Conservation (phyloP, 1,140 invertebrate species). For the Anoplophora glabripennis region DNA sequence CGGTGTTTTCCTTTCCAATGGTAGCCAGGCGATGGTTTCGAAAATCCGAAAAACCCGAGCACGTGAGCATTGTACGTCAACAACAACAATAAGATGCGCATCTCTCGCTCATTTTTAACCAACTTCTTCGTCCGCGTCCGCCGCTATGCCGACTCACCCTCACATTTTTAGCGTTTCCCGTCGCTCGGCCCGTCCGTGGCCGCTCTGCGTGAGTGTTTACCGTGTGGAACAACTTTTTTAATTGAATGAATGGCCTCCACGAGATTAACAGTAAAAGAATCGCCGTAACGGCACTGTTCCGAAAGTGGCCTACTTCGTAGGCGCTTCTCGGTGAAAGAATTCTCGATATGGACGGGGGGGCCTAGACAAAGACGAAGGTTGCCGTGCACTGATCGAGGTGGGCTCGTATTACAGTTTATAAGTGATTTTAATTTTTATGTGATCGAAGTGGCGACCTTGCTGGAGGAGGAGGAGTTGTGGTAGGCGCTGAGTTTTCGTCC, state of each 20-base stretch:
- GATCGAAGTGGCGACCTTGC: too few relatives aligned
- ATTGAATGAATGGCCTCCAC: neutral
- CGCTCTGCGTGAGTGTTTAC: neutral
- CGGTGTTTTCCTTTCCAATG: neutral
- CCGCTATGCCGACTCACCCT: neutral
- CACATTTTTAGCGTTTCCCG: slow-evolving; percentile 8
- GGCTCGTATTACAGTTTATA: too few relatives aligned
- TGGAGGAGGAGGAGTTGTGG: too few relatives aligned
- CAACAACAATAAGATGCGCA: slow-evolving; percentile 12
- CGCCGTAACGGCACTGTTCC: slow-evolving; percentile 19
- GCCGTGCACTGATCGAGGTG: too few relatives aligned
- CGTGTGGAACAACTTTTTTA: slow-evolving; percentile 3
- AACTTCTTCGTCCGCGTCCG: neutral
- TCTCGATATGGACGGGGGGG: too few relatives aligned
- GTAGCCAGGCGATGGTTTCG: neutral
- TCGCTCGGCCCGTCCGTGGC: neutral
- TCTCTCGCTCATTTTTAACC: slow-evolving; percentile 6
- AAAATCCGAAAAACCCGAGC: neutral
- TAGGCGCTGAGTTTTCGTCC: too few relatives aligned
- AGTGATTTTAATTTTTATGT: too few relatives aligned
- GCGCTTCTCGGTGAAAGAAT: neutral
- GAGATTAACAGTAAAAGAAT: slow-evolving; percentile 24
- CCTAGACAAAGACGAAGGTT: too few relatives aligned
- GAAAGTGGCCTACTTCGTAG: slow-evolving; percentile 21
- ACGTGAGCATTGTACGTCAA: neutral